Base-by-base conservation (phyloP, 2,888 invertebrate genomes). In the Melinaea marsaeus region DNA sequence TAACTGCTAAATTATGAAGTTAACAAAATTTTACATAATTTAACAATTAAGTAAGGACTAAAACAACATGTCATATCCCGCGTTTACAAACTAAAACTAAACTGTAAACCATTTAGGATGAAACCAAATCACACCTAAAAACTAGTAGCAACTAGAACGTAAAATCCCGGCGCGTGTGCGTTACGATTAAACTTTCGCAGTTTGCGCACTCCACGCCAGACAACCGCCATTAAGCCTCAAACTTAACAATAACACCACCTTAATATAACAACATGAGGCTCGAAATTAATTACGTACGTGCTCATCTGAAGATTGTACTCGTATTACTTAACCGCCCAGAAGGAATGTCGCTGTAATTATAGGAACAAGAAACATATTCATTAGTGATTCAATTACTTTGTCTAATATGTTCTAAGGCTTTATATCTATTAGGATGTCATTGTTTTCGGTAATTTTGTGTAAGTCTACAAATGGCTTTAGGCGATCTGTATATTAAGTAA, bases 281-380 rank as follows among this genome's bases (percentile, higher is more conserved):
- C 69, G 69, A 69, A 76, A 73, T 78, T 81, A 81, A 83, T 84
- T 81, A 79, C 81, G 81, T 80, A 84, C 84, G 80, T 81, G 78
- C 73, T 73, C 68, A 58, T 69, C 75, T 72, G 70, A 71, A 67
- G 67, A 65, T 63, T 68, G 68, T 67, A 66, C 62, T 62, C 61
- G n/a, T 60, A 66, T 62, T 66, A 62, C 64, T 61, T 61, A 62
- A 62, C 60, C 60, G 46, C 46, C 46, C 51, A 47, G 57, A 63
- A 57, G 62, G 55, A 57, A 61, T 55, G 61, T 56, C 55, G 55
- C 55, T 45, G 42, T 62, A 56, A 62, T 58, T 62, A 58, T 60
- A 60, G 55, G 55, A 57, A 57, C 45, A 54, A 11, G 58, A 58
- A 47, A 64, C 58, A 55, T 69, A 58, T 58, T 67, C 63, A 57